phyloP scores from a whole-genome alignment of 2,888 invertebrate genomes.

The Heliconius cydno region DNA sequence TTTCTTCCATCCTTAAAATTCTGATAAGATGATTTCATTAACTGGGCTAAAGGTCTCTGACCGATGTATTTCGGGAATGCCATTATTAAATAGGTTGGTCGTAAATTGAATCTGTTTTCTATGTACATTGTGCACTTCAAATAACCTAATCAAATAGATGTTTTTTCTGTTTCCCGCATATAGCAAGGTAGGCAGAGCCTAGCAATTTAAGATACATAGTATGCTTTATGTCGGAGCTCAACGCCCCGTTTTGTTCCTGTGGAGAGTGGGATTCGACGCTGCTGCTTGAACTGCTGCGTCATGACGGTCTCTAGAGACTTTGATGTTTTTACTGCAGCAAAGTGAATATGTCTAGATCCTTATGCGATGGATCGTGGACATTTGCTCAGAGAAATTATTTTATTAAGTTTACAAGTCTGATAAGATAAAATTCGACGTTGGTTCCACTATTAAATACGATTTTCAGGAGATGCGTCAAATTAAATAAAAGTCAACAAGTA shows the following conservation, averaged over 20 bases:
- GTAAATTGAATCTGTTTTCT: slow-evolving; percentile 17
- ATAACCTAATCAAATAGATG: not conserved
- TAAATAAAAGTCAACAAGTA: not conserved
- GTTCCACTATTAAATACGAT: not conserved
- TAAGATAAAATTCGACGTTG: not conserved
- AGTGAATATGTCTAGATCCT: too few relatives aligned
- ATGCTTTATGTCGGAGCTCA: not conserved
- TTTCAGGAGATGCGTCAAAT: not conserved
- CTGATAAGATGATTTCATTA: not conserved
- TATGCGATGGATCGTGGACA: too few relatives aligned
- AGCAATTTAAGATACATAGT: not conserved
- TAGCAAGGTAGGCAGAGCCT: not conserved
- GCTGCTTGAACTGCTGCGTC: too few relatives aligned
- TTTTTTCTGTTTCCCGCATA: not conserved
- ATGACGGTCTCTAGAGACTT: not conserved
- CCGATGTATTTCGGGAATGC: slow-evolving; percentile 42
- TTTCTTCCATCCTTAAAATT: too few relatives aligned
- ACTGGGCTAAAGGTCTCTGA: slow-evolving; percentile 39
- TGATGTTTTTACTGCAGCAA: too few relatives aligned
- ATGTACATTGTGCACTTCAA: not conserved
- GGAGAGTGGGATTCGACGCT: not conserved
- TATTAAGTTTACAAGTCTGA: too few relatives aligned
- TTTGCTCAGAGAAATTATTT: too few relatives aligned
- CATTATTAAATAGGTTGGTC: slow-evolving; percentile 9
- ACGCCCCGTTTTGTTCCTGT: not conserved